Evolutionary conservation across 64 coral and sea anemone species (phyloP), one percentile per base, ranked within the genome.

Genomic region (Actinia equina): DNA sequence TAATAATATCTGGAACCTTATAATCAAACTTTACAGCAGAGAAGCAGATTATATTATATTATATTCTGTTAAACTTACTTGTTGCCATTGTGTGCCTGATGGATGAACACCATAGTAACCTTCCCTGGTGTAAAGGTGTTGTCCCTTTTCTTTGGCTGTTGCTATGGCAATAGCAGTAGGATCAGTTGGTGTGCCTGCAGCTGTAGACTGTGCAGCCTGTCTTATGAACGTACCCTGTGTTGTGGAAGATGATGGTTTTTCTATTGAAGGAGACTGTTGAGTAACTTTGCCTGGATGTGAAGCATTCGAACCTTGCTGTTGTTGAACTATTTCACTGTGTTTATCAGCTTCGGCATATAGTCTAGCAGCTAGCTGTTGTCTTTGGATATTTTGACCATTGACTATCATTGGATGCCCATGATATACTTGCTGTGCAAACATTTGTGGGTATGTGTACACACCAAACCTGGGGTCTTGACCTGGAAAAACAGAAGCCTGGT

Each of bases 71-170:
- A 12, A 3, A 81, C 94, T 84, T 67, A 97, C 94, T 55, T 79
- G 94, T 79, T 97, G 94, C 94, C 94, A 96, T 22, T 96, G 94
- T 10, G 94, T 96, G 14, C 94, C 94, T n/a, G 88, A 89, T 59
- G 94, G 94, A 61, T 93, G 91, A 3, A 88, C 91, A 10, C 94
- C 94, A 90, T 93, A 93, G 59, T 88, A 93, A 77, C 91, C 87
- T 49, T 97, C 94, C 18, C 86, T 74, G 20, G 91, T 70, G 41
- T 90, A 97, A 26, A 83, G 60, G 52, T 88, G 88, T 43, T 97
- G 92, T 37, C 88, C 94, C 80, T 85, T 88, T 71, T 97, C 91
- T 42, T 97, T 97, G 23, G 94, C 94, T 41, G 91, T 93, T 84
- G 91, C 91, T 44, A 97, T 79, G 7, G 94, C 94, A 91, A 97